These are phyloP conservation scores for Parnassius orleans DNA, from an alignment of 2,888 invertebrate species.

Conservation along the genomic window DNA sequence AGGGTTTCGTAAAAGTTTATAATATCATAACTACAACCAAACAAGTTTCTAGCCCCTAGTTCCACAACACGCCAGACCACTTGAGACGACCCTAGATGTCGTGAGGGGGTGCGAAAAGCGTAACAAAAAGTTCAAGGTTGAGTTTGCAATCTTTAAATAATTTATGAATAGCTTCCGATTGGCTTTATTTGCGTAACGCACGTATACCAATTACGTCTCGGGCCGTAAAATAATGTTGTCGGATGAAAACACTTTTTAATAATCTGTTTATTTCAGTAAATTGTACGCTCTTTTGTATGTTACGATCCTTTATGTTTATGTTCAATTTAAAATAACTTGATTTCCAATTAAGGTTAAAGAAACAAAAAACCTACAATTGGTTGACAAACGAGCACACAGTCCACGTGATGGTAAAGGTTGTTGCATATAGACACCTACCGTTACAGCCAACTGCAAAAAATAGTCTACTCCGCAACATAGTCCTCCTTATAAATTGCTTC, in stretches of 20 bases:
- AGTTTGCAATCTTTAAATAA: slow-evolving; percentile 28
- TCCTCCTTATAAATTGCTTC: too few relatives aligned
- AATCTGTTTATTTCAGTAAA: slow-evolving; percentile 17
- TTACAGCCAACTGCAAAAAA: too few relatives aligned
- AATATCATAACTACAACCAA: slow-evolving; percentile 25
- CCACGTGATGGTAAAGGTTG: too few relatives aligned
- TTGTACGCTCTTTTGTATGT: slow-evolving; percentile 2
- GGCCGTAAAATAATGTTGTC: slow-evolving; percentile 17
- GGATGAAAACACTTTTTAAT: slow-evolving; percentile 2
- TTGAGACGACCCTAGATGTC: slow-evolving; percentile 35
- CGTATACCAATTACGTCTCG: slow-evolving; percentile 18
- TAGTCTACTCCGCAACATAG: too few relatives aligned
- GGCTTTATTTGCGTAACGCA: slow-evolving; percentile 22
- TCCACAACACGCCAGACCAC: slow-evolving; percentile 29
- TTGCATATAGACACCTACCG: too few relatives aligned
- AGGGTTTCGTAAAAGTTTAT: slow-evolving; percentile 23
- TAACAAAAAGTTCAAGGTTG: slow-evolving; percentile 48
- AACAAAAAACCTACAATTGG: too few relatives aligned
- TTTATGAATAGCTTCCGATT: slow-evolving; percentile 23
- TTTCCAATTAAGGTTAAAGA: background rate
- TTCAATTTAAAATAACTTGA: slow-evolving; percentile 4
- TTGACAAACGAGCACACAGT: too few relatives aligned
- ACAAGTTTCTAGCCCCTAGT: slow-evolving; percentile 13
- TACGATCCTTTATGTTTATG: slow-evolving; percentile 6
- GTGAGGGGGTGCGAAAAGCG: slow-evolving; percentile 45